Evolutionary conservation across 2,888 invertebrate species (phyloP), one percentile per base, ranked within the genome.

Genomic region (Luperina testacea): DNA sequence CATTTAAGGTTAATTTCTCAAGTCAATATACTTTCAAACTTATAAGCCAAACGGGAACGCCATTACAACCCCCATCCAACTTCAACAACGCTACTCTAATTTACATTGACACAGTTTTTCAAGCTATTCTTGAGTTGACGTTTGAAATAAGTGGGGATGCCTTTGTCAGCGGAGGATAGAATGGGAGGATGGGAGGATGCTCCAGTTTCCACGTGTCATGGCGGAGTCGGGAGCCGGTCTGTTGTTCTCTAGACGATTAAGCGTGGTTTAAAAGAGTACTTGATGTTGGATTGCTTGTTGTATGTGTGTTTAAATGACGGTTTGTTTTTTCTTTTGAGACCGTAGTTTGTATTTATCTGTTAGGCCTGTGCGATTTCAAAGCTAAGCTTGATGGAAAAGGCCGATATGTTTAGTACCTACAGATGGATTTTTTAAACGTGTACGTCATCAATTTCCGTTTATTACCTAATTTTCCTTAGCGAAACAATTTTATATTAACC

Each of bases 61-160:
- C 61, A 74, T 77, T 48, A 73, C n/a, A 32, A 70, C 27, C 48
- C 51, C 70, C 67, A 57, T 68, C 24, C 51, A 38, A 65, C 59
- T 73, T 71, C n/a, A 57, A 59, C 61, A 27, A 27, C 72, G 38
- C 48, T 53, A 72, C 77, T 81, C 65, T 81, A 80, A 83, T 85
- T 80, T 80, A 82, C 87, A 84, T 87, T 83, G 83, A 87, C 89
- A 87, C 77, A 88, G 76, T 87, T 88, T 85, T 87, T 89, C 82
- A 89, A 87, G 82, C 72, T 51, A 74, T 77, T 81, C 82, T 82
- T 72, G 80, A 81, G 80, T 82, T 82, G 78, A 76, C 81, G 81
- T 82, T 84, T 85, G 82, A 73, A 85, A 87, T 85, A 82, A 81
- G 88, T 85, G 83, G 84, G 81, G 71, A 76, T 76, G 84, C 75